These are phyloP conservation scores for Coregonus clupeaformis DNA, from an alignment of 2,113 vertebrate genomes.

Conservation along the genomic window DNA sequence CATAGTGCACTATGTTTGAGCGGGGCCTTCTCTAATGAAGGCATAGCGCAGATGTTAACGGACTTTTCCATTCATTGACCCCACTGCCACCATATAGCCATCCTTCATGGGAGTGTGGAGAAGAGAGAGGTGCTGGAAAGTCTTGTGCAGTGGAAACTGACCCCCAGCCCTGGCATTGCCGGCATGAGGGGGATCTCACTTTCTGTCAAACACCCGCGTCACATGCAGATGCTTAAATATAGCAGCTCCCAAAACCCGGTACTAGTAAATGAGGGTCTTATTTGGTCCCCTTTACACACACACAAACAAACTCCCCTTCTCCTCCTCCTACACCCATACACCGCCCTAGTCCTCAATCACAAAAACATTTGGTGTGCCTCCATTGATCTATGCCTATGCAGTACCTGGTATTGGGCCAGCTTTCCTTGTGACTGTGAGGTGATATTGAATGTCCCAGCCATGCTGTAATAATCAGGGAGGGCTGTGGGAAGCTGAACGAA, in stretches of 20 bases:
- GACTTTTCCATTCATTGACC: constrained; percentile 19
- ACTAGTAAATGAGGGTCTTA: constrained; percentile 59
- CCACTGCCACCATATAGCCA: background rate
- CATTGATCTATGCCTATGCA: background rate
- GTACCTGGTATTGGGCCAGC: background rate
- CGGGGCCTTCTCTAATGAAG: background rate
- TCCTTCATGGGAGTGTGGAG: background rate
- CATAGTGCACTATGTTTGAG: background rate
- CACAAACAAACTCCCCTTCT: background rate
- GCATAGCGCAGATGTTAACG: background rate
- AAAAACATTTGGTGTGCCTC: background rate
- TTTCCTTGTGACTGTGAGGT: background rate
- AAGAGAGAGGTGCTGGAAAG: constrained; percentile 31
- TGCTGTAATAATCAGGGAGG: background rate
- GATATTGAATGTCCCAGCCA: background rate
- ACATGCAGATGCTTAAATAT: constrained; percentile 68
- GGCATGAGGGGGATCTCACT: constrained; percentile 51
- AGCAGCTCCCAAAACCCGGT: constrained; percentile 45
- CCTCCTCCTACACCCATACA: background rate
- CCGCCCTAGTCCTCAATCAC: background rate
- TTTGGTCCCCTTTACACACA: constrained; percentile 36
- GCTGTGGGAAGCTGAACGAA: background rate
- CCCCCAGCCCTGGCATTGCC: constrained; percentile 34
- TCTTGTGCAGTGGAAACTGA: constrained; percentile 56
- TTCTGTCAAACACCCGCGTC: constrained; percentile 51